A percentile compares a stretch with the other conserved stretches of the same genome.
phyloP scores from a whole-genome alignment of 2,113 vertebrate species.

The Piprites chloris region DNA sequence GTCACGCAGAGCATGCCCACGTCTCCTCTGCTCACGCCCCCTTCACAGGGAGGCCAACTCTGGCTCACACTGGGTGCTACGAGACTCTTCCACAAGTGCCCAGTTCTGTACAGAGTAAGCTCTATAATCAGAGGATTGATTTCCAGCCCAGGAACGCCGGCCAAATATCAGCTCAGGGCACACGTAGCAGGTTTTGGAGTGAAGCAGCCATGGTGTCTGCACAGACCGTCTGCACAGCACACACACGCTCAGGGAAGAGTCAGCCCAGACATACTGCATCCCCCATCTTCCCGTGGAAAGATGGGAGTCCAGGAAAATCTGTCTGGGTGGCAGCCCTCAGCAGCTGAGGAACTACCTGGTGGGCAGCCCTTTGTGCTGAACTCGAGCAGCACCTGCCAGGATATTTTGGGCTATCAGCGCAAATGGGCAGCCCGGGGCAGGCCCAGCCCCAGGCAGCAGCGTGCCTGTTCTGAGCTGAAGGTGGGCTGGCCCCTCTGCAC shows the following conservation, averaged over 20 bases:
- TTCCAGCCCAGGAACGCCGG: background rate
- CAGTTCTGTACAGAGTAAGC: fast-evolving
- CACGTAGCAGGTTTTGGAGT: background rate
- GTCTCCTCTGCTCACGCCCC: background rate
- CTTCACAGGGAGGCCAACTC: background rate
- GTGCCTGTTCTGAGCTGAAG: background rate
- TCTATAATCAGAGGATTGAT: background rate
- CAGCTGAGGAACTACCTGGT: background rate
- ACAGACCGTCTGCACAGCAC: background rate
- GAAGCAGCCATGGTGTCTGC: background rate
- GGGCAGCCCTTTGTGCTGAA: background rate
- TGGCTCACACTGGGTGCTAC: background rate
- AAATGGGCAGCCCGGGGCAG: background rate
- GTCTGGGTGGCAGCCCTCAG: background rate
- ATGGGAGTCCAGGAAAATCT: background rate
- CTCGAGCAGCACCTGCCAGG: fast-evolving
- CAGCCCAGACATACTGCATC: background rate
- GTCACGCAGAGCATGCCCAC: background rate
- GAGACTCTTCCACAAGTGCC: background rate
- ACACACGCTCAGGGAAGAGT: fast-evolving
- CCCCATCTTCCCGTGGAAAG: background rate
- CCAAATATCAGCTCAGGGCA: background rate
- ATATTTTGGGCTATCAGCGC: background rate
- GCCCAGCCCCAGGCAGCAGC: background rate
- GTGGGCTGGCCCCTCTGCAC: background rate